Percentiles rank a stretch among this genome's conserved stretches.
Evolutionary conservation across 2,113 vertebrate species (phyloP).

Genomic region (Helogale parvula): DNA sequence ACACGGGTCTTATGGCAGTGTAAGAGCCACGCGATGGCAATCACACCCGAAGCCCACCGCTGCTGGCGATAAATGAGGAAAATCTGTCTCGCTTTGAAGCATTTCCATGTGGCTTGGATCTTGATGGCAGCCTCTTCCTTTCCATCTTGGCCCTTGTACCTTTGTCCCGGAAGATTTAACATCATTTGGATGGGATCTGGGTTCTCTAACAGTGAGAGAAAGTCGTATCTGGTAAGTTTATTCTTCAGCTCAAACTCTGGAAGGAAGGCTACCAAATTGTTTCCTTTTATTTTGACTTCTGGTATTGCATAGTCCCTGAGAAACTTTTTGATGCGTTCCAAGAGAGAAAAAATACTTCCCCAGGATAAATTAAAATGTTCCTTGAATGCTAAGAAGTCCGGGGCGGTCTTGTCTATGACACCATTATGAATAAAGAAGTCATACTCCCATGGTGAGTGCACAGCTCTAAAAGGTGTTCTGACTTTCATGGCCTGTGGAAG

Average conservation of each 20-base stretch:
- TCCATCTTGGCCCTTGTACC: conserved; percentile 88
- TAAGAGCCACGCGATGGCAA: conserved; percentile 86
- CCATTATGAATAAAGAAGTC: conserved; percentile 84
- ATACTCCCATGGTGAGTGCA: conserved; percentile 64
- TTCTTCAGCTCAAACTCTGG: conserved; percentile 76
- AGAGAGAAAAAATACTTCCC: conserved; percentile 79
- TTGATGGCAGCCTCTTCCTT: conserved; percentile 80
- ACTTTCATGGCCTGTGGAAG: conserved; percentile 75
- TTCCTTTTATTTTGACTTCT: conserved; percentile 83
- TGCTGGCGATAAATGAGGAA: conserved; percentile 77
- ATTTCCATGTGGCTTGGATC: conserved; percentile 89
- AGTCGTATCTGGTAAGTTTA: conserved; percentile 57
- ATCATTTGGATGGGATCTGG: conserved; percentile 78
- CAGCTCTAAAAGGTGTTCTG: not conserved
- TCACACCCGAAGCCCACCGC: conserved; percentile 90
- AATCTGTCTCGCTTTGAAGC: conserved; percentile 76
- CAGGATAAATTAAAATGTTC: conserved; percentile 84
- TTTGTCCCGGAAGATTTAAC: conserved; percentile 85
- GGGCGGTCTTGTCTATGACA: conserved; percentile 75
- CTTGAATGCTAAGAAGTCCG: conserved; percentile 87
- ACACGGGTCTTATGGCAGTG: conserved; percentile 80
- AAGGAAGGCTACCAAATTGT: conserved; percentile 77
- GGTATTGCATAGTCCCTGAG: conserved; percentile 88
- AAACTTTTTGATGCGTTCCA: conserved; percentile 84
- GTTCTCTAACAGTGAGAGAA: conserved; percentile 88